phyloP scores from a whole-genome alignment of 2,888 invertebrate genomes.

The Dryadula phaetusa region DNA sequence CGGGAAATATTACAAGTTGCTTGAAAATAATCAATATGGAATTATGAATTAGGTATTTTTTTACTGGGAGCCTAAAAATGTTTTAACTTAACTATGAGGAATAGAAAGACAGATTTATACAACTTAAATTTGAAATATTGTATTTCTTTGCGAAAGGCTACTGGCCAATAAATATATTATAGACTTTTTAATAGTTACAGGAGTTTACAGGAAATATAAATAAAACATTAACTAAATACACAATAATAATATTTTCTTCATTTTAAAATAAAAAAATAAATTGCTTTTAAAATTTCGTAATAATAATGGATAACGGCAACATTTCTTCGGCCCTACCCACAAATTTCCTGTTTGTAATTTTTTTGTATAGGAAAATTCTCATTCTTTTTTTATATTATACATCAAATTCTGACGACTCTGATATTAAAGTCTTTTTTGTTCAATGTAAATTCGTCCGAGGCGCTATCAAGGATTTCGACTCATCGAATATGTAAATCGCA shows the following conservation, averaged over 20 bases:
- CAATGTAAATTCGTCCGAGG: conserved; percentile 61
- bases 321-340: neutral
- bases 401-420: conserved; percentile 37
- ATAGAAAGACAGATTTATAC: no score
- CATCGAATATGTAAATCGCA: conserved; percentile 73
- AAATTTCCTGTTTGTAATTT: conserved; percentile 1
- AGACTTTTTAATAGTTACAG: no score
- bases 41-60: neutral
- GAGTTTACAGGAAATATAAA: no score
- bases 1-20: conserved; percentile 15
- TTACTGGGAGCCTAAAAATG: neutral
- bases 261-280: neutral
- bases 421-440: conserved; percentile 50
- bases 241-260: no score
- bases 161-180: no score
- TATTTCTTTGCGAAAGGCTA: no score
- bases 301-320: neutral
- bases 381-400: conserved; percentile 20
- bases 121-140: no score
- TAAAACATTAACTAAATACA: no score
- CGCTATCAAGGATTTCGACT: conserved; percentile 60
- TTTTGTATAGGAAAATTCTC: conserved; percentile 11
- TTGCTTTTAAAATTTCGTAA: neutral
- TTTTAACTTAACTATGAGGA: neutral
- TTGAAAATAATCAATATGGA: conserved; percentile 8